phyloP scores from a whole-genome alignment of 2,797 vertebrate species.

The Malacoraja senta region DNA sequence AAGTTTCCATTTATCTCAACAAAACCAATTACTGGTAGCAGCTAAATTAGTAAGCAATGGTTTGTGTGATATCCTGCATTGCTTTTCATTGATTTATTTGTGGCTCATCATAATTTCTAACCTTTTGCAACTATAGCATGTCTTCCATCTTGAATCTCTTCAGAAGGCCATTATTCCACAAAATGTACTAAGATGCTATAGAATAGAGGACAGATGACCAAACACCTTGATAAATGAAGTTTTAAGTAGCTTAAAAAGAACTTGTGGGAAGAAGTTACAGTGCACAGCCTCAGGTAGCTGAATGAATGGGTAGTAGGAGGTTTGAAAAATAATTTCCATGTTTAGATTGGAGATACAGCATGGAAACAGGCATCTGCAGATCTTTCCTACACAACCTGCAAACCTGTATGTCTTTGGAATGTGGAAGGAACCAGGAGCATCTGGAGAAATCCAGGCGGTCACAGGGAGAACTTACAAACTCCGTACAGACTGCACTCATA shows the following conservation, averaged over 20 bases:
- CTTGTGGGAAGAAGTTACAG: not conserved
- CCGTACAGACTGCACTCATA: too few relatives aligned
- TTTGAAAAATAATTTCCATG: too few relatives aligned
- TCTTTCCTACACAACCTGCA: too few relatives aligned
- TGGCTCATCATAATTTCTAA: not conserved
- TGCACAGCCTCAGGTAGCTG: not conserved
- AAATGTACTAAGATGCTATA: not conserved
- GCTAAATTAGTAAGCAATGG: not conserved
- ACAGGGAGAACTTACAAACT: too few relatives aligned
- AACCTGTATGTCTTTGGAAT: too few relatives aligned
- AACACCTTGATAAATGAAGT: not conserved
- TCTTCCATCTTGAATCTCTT: not conserved
- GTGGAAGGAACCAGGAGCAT: too few relatives aligned
- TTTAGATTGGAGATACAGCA: too few relatives aligned
- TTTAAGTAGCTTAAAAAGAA: not conserved
- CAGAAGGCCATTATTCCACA: not conserved
- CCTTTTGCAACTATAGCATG: not conserved
- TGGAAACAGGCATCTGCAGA: too few relatives aligned
- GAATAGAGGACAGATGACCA: not conserved
- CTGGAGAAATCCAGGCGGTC: too few relatives aligned
- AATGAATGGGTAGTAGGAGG: not conserved
- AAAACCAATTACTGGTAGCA: not conserved
- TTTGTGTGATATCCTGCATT: not conserved
- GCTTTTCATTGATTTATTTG: not conserved
- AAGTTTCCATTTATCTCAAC: not conserved